These are phyloP conservation scores for Campoplex capitator DNA, from an alignment of 2,888 invertebrate genomes.

Conservation along the genomic window DNA sequence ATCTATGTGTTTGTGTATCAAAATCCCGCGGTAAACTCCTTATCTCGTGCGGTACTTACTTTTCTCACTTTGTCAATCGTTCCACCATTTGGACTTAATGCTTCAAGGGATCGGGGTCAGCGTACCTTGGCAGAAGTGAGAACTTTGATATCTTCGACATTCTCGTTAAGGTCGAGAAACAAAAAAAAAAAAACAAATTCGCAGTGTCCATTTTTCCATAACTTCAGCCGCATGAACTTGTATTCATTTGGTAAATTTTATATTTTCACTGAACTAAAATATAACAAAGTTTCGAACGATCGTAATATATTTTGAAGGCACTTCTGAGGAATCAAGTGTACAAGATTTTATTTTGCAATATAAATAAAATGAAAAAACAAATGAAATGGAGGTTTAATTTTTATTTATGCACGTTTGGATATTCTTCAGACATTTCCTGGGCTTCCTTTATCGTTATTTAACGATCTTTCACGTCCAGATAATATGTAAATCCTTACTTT, in stretches of 20 bases:
- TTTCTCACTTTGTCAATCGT: slow-evolving; percentile 57
- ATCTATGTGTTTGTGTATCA: slow-evolving; percentile 20
- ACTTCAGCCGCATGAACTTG: background rate
- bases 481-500: slow-evolving; percentile 39
- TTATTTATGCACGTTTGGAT: background rate
- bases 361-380: background rate
- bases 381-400: background rate
- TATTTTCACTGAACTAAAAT: background rate
- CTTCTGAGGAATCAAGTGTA: background rate
- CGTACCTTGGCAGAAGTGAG: slow-evolving; percentile 12
- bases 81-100: slow-evolving; percentile 38
- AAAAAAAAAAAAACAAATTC: background rate
- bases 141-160: background rate
- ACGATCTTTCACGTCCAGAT: slow-evolving; percentile 44
- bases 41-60: slow-evolving; percentile 58
- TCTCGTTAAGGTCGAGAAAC: background rate
- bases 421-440: background rate
- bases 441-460: slow-evolving; percentile 2
- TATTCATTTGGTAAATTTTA: background rate
- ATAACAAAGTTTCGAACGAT: background rate
- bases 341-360: background rate
- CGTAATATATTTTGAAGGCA: background rate
- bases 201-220: background rate
- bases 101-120: slow-evolving; percentile 35
- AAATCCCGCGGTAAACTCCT: slow-evolving; percentile 50